Evolutionary conservation across 2,888 invertebrate genomes (phyloP).

Genomic region (Magallana nippona): DNA sequence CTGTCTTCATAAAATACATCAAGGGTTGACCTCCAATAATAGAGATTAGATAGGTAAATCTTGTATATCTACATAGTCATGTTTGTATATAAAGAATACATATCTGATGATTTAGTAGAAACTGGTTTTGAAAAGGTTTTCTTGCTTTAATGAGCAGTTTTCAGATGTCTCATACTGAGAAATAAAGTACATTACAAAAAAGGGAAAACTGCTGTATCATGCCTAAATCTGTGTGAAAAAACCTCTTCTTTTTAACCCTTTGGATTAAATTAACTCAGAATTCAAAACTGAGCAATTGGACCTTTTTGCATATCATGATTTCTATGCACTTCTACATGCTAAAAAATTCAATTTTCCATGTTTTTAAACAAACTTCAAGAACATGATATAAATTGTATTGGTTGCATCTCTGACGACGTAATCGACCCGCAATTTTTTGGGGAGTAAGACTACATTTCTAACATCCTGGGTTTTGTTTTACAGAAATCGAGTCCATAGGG

Average conservation of each 20-base stretch:
- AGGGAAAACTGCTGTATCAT: background rate
- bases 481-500: conserved; percentile 36
- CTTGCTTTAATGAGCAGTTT: background rate
- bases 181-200: background rate
- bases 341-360: background rate
- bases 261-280: too few relatives aligned
- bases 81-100: background rate
- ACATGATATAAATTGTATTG: background rate
- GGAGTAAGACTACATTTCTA: too few relatives aligned
- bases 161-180: background rate
- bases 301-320: background rate
- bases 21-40: too few relatives aligned
- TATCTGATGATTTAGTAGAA: background rate
- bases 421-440: too few relatives aligned
- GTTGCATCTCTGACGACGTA: too few relatives aligned
- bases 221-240: background rate
- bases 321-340: background rate
- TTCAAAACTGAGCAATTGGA: background rate
- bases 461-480: background rate
- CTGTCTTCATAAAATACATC: too few relatives aligned
- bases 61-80: background rate
- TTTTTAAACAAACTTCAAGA: background rate
- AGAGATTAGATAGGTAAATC: background rate
- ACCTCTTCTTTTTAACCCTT: too few relatives aligned
- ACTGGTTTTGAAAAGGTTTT: background rate